A percentile compares a stretch with the other conserved stretches of the same genome.
phyloP scores from a whole-genome alignment of 2,797 vertebrate genomes.

The Yasuhikotakia modesta region DNA sequence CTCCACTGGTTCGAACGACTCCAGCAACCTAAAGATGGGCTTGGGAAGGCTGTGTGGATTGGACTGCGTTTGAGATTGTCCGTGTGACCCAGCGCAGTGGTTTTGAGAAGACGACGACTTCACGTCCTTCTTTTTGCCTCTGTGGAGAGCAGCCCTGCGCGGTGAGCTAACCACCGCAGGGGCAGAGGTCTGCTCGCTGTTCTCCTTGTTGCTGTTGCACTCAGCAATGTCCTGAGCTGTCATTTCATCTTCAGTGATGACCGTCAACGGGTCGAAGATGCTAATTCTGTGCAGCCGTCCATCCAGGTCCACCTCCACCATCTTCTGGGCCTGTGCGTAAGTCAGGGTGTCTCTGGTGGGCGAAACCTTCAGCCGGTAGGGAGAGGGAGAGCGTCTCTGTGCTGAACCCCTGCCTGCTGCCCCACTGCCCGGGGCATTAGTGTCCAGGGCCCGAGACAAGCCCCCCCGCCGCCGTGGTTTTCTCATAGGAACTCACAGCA shows the following conservation, averaged over 20 bases:
- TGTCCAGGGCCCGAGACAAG: slow-evolving; percentile 73
- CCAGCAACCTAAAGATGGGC: slow-evolving; percentile 81
- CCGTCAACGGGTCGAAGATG: slow-evolving; percentile 86
- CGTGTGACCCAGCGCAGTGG: slow-evolving; percentile 57
- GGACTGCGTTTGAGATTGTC: slow-evolving; percentile 75
- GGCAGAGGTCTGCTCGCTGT: slow-evolving; percentile 84
- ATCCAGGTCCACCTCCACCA: slow-evolving; percentile 88
- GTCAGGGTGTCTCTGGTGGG: slow-evolving; percentile 83
- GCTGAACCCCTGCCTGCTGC: slow-evolving; percentile 54
- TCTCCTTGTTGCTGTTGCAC: slow-evolving; percentile 92
- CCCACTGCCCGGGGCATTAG: slow-evolving; percentile 76
- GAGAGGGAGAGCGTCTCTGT: slow-evolving; percentile 80
- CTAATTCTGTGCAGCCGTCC: slow-evolving; percentile 88
- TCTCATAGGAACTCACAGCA: slow-evolving; percentile 83
- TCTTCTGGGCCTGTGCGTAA: slow-evolving; percentile 85
- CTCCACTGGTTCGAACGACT: slow-evolving; percentile 71
- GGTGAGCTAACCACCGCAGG: slow-evolving; percentile 74
- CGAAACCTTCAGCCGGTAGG: slow-evolving; percentile 83
- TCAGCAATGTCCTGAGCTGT: slow-evolving; percentile 88
- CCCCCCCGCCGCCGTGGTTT: slow-evolving; percentile 89
- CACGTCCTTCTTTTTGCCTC: slow-evolving; percentile 86
- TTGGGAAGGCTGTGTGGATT: slow-evolving; percentile 74
- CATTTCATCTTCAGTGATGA: slow-evolving; percentile 88
- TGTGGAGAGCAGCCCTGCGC: slow-evolving; percentile 77
- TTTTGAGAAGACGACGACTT: slow-evolving; percentile 65